These are phyloP conservation scores for Lasioglossum pauxillum DNA, from an alignment of 2,888 invertebrate genomes.

Conservation along the genomic window DNA sequence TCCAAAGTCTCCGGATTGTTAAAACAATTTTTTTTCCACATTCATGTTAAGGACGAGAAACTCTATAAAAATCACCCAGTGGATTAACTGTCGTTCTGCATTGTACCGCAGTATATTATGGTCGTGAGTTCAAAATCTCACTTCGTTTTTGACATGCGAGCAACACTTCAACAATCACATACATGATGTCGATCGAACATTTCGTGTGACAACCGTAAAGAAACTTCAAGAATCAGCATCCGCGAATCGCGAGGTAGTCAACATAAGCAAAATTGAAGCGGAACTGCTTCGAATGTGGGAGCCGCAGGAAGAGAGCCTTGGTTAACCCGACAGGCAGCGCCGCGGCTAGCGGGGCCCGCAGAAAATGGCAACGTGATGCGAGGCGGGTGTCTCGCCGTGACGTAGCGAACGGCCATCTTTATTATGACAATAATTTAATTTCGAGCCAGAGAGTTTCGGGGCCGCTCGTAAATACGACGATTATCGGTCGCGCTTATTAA, in stretches of 20 bases:
- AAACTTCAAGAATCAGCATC: neutral
- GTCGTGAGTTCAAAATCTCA: neutral
- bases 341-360: neutral
- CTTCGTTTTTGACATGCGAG: neutral
- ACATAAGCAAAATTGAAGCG: neutral
- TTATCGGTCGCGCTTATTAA: slow-evolving; percentile 82
- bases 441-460: slow-evolving; percentile 67
- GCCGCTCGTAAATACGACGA: slow-evolving; percentile 82
- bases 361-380: slow-evolving; percentile 26
- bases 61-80: no score
- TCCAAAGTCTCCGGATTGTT: neutral
- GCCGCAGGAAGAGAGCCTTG: neutral
- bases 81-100: neutral
- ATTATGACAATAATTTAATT: slow-evolving; percentile 83
- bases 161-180: neutral
- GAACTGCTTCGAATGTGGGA: neutral
- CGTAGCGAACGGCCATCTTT: slow-evolving; percentile 71
- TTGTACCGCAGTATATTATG: neutral
- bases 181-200: neutral
- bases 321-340: slow-evolving; percentile 2
- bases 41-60: neutral
- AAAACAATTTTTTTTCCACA: neutral
- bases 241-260: neutral
- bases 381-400: neutral
- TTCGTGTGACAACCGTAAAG: neutral